Conservation (phyloP, 2,113 vertebrate species). For the Lampris incognitus region DNA sequence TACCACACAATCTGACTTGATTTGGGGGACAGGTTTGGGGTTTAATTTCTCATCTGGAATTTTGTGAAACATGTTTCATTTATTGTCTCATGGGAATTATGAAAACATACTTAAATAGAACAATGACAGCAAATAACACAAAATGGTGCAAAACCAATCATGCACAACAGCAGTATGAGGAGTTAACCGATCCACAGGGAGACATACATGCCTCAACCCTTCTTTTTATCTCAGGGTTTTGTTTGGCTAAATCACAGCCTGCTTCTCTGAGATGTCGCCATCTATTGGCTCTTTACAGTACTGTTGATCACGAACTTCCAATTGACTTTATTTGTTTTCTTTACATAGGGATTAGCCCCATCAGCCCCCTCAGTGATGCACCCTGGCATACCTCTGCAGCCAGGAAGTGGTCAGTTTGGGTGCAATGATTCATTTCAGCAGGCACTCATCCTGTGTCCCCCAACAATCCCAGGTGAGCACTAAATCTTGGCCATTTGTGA, state of each 20-base stretch:
- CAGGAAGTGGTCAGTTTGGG: conserved; percentile 93
- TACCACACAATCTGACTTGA: too few relatives aligned
- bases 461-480: conserved; percentile 90
- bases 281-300: conserved; percentile 53
- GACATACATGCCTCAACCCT: conserved; percentile 44
- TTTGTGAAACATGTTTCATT: too few relatives aligned
- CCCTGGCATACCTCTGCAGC: conserved; percentile 93
- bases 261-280: conserved; percentile 50
- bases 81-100: too few relatives aligned
- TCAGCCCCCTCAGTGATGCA: conserved; percentile 92
- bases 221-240: conserved; percentile 34
- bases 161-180: conserved; percentile 45
- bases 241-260: conserved; percentile 4
- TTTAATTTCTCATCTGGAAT: too few relatives aligned
- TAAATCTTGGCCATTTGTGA: not conserved
- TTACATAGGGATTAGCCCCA: conserved; percentile 87
- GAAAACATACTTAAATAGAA: too few relatives aligned
- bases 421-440: conserved; percentile 96
- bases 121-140: too few relatives aligned
- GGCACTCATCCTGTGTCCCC: conserved; percentile 94
- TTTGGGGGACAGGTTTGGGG: too few relatives aligned
- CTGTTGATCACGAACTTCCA: conserved; percentile 17
- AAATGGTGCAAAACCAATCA: conserved; percentile 70
- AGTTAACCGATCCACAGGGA: conserved; percentile 38
- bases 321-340: conserved; percentile 16